Conservation (phyloP, 2,113 vertebrate genomes). For the Clarias batrachus region DNA sequence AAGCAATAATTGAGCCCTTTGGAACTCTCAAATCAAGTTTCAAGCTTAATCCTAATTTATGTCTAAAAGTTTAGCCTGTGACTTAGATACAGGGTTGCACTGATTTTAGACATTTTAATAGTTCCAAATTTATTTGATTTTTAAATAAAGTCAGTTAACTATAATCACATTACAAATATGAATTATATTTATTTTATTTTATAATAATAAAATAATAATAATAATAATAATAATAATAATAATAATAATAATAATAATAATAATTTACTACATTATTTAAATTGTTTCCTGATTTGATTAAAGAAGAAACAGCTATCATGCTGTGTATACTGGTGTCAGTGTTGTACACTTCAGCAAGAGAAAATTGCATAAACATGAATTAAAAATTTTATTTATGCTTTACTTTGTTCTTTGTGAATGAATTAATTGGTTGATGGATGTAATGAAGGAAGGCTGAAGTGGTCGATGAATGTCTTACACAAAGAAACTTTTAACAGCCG, state of each 20-base stretch:
- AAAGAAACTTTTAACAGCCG: background rate
- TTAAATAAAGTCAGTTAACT: background rate
- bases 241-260: too few relatives aligned
- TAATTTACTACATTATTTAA: too few relatives aligned
- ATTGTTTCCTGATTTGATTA: background rate
- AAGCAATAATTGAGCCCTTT: background rate
- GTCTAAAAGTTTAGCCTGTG: background rate
- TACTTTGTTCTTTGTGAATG: background rate
- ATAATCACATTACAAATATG: background rate
- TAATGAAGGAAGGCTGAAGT: background rate
- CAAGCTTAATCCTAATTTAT: background rate
- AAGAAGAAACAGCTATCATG: background rate
- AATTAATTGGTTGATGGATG: background rate
- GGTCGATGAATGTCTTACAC: background rate
- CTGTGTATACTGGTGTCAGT: background rate
- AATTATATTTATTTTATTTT: too few relatives aligned
- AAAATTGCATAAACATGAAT: background rate
- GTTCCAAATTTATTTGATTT: background rate
- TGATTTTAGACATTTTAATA: background rate
- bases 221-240: too few relatives aligned
- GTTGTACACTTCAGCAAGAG: background rate
- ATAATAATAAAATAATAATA: too few relatives aligned
- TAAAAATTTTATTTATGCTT: background rate
- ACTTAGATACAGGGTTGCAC: background rate
- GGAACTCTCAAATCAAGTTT: conserved; percentile 8